Evolutionary conservation across 64 coral and sea anemone species (phyloP).

Genomic region (Orbicella faveolata): DNA sequence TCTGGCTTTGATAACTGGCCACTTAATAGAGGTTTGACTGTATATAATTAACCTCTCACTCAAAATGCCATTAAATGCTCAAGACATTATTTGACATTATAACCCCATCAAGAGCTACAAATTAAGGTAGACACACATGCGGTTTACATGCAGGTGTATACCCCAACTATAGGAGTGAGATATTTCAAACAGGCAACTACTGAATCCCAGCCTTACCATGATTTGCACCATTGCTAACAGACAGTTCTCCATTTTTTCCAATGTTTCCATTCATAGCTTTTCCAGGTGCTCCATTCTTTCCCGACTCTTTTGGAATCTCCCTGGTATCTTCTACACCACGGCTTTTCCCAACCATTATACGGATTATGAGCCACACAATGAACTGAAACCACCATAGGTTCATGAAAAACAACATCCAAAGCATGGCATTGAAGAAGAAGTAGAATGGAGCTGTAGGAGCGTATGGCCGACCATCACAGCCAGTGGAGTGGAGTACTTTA

Average conservation of each 20-base stretch:
- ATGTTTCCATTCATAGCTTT: slow-evolving; percentile 5
- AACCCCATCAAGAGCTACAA: no score
- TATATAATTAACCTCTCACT: no score
- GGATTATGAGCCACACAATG: slow-evolving; percentile 79
- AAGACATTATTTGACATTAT: no score
- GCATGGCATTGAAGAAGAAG: slow-evolving; percentile 91
- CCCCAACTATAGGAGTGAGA: no score
- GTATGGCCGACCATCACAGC: not conserved
- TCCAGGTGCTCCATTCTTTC: not conserved
- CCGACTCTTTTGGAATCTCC: slow-evolving; percentile 50
- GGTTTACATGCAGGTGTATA: no score
- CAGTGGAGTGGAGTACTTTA: slow-evolving; percentile 60
- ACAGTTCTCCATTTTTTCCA: slow-evolving; percentile 25
- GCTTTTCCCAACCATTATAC: slow-evolving; percentile 73
- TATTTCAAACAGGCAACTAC: no score
- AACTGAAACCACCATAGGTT: slow-evolving; percentile 95
- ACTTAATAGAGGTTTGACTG: no score
- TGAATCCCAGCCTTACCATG: not conserved
- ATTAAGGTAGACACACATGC: no score
- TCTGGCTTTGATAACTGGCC: no score
- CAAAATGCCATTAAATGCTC: no score
- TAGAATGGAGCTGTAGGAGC: slow-evolving; percentile 76
- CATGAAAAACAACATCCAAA: slow-evolving; percentile 84
- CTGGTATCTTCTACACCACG: slow-evolving; percentile 79
- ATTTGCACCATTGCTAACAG: not conserved